phyloP scores from a whole-genome alignment of 2,888 invertebrate genomes.

The Deroplatys truncata region DNA sequence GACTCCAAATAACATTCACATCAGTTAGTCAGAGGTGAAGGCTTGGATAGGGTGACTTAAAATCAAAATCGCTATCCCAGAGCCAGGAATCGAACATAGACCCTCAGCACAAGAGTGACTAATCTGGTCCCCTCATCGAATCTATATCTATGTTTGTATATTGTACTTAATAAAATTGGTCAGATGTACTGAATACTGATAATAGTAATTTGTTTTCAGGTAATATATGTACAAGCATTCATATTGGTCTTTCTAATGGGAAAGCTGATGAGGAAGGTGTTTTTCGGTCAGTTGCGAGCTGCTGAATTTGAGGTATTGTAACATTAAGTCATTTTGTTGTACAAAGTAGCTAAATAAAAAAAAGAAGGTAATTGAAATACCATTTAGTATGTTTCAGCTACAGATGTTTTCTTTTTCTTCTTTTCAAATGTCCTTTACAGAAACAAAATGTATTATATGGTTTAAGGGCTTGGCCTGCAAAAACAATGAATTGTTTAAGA shows the following conservation, averaged over 20 bases:
- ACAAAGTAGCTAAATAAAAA: conserved; percentile 5
- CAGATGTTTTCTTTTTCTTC: too few relatives aligned
- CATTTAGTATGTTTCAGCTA: too few relatives aligned
- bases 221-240: conserved; percentile 94
- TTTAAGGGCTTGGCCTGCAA: too few relatives aligned
- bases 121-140: too few relatives aligned
- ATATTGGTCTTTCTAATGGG: conserved; percentile 89
- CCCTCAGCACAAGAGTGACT: too few relatives aligned
- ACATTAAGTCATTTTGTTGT: not conserved
- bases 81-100: too few relatives aligned
- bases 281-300: conserved; percentile 91
- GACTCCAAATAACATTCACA: too few relatives aligned
- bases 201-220: conserved; percentile 54
- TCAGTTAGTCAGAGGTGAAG: too few relatives aligned
- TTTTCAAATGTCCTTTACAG: conserved; percentile 1
- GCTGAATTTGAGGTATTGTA: conserved; percentile 89
- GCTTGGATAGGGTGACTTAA: too few relatives aligned
- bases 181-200: not conserved
- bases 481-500: too few relatives aligned
- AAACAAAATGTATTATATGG: not conserved
- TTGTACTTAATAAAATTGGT: not conserved
- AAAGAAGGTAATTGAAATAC: conserved; percentile 4
- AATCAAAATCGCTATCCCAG: too few relatives aligned
- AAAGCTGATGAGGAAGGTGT: conserved; percentile 87
- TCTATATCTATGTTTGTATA: too few relatives aligned